phyloP scores from a whole-genome alignment of 2,113 vertebrate species.

The Cepphus grylle region DNA sequence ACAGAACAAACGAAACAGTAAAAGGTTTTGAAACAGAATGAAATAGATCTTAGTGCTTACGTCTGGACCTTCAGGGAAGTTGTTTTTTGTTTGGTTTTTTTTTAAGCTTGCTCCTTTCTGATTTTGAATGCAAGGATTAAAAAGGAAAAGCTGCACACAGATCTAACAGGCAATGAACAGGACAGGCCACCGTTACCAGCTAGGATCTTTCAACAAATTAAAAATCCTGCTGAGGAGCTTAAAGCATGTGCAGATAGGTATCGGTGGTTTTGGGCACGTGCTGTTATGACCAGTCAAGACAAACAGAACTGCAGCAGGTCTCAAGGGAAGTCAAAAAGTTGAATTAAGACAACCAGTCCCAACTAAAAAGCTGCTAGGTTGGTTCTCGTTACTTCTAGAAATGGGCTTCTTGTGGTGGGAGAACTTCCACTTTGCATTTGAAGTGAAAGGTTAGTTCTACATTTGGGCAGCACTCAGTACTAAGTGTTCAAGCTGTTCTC shows the following conservation, averaged over 20 bases:
- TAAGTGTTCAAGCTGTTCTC: background rate
- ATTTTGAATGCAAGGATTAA: background rate
- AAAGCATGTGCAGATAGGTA: background rate
- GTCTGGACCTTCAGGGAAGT: background rate
- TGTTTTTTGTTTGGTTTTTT: background rate
- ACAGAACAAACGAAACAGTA: constrained; percentile 44
- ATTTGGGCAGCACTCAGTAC: background rate
- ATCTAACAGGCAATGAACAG: background rate
- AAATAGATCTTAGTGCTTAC: constrained; percentile 15
- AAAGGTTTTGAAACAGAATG: constrained; percentile 34
- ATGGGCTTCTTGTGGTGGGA: background rate
- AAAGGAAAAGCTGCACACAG: constrained; percentile 7
- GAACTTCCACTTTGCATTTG: background rate
- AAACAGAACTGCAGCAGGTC: background rate
- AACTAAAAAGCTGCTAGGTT: background rate
- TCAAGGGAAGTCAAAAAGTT: background rate
- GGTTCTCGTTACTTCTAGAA: background rate
- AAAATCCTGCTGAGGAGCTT: background rate
- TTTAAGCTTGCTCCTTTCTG: background rate
- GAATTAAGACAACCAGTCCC: background rate
- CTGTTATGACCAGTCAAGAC: background rate
- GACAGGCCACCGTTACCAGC: background rate
- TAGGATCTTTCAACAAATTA: background rate
- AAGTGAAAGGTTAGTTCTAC: background rate
- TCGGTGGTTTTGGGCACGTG: background rate